Evolutionary conservation across 2,888 invertebrate genomes (phyloP).

Genomic region (Microctonus aethiopoides): DNA sequence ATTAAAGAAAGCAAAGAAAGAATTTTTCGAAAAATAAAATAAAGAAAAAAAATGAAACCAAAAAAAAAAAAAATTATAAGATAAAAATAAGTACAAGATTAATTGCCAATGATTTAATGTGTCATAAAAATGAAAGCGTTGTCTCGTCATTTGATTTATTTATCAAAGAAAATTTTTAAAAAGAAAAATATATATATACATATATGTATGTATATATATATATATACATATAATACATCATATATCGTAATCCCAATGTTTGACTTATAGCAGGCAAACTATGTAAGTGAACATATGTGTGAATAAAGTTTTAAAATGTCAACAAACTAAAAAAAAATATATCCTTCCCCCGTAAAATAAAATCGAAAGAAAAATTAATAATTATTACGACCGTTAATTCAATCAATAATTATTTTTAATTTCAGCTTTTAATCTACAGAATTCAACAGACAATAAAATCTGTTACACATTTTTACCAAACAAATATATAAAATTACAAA

Average conservation of each 20-base stretch:
- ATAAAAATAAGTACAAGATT: slow-evolving; percentile 63
- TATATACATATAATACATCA: slow-evolving; percentile 52
- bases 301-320: slow-evolving; percentile 66
- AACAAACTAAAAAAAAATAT: slow-evolving; percentile 46
- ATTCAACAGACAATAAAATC: too few relatives aligned
- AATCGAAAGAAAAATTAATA: slow-evolving; percentile 2
- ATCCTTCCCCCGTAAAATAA: slow-evolving; percentile 45
- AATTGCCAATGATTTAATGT: slow-evolving; percentile 58
- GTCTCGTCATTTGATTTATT: slow-evolving; percentile 53
- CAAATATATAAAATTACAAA: too few relatives aligned
- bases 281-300: slow-evolving; percentile 67
- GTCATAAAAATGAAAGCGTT: slow-evolving; percentile 50
- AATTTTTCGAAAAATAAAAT: neutral
- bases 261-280: slow-evolving; percentile 62
- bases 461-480: too few relatives aligned
- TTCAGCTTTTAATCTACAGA: too few relatives aligned
- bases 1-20: slow-evolving; percentile 39
- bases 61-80: slow-evolving; percentile 47
- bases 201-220: too few relatives aligned
- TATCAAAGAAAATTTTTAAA: slow-evolving; percentile 36
- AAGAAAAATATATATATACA: slow-evolving; percentile 37
- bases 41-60: neutral
- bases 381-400: neutral
- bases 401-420: slow-evolving; percentile 14
- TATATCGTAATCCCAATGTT: slow-evolving; percentile 63